Evolutionary conservation across 2,113 vertebrate species (phyloP).

Genomic region (Notarius quadriscutis): DNA sequence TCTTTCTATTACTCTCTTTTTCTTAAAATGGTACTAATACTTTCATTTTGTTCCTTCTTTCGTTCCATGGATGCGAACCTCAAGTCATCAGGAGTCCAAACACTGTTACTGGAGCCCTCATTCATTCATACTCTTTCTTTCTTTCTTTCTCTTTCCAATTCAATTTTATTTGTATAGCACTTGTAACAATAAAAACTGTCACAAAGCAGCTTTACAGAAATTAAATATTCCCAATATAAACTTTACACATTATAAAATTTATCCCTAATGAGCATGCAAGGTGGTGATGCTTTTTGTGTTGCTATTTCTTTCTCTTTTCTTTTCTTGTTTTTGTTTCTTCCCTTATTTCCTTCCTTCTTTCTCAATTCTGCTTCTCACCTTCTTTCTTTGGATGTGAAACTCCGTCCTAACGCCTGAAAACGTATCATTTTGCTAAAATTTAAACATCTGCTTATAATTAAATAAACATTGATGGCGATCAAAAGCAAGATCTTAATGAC

Average conservation of each 20-base stretch:
- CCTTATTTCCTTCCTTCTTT: neutral
- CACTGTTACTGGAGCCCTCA: neutral
- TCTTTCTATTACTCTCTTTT: neutral
- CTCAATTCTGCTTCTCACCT: neutral
- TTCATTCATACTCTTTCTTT: neutral
- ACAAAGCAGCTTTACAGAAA: no score
- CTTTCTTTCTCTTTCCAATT: no score
- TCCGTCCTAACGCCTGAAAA: neutral
- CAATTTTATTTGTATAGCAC: no score
- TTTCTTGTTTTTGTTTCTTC: neutral
- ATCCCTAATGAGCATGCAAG: no score
- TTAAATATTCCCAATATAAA: no score
- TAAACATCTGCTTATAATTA: neutral
- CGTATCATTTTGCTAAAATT: neutral
- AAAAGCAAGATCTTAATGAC: neutral
- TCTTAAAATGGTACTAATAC: neutral
- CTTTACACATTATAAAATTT: no score
- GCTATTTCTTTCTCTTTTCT: neutral
- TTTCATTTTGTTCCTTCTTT: neutral
- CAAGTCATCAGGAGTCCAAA: neutral
- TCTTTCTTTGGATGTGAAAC: no score
- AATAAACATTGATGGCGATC: neutral
- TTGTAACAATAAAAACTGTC: no score
- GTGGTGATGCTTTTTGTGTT: neutral
- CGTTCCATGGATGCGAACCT: neutral